Evolutionary conservation across 2,888 invertebrate species (phyloP).

Genomic region (Drosophila maculinotata): DNA sequence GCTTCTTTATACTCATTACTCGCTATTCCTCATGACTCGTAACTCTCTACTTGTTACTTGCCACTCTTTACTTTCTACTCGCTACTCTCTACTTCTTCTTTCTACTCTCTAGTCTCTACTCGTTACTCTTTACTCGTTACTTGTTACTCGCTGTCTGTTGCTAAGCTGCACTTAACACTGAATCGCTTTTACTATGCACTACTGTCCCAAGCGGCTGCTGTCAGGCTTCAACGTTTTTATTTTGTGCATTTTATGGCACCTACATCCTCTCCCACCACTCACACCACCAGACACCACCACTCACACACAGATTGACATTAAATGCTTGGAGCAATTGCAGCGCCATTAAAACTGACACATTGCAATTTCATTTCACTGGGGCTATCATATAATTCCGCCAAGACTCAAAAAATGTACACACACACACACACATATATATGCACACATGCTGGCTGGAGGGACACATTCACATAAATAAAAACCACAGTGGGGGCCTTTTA

Average conservation of each 20-base stretch:
- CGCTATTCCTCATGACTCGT: background rate
- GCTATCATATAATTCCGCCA: slow-evolving; percentile 58
- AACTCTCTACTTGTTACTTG: background rate
- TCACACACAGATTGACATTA: slow-evolving; percentile 42
- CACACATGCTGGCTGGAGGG: background rate
- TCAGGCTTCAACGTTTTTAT: slow-evolving; percentile 37
- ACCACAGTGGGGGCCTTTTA: slow-evolving; percentile 68
- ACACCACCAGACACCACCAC: slow-evolving; percentile 2
- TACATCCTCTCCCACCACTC: slow-evolving; percentile 1
- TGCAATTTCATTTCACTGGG: slow-evolving; percentile 68
- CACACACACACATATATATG: slow-evolving; percentile 3
- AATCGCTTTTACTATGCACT: slow-evolving; percentile 46
- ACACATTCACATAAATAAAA: slow-evolving; percentile 44
- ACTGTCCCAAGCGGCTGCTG: slow-evolving; percentile 34
- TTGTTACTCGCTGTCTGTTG: background rate
- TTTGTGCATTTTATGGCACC: slow-evolving; percentile 48
- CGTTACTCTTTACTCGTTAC: background rate
- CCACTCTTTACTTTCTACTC: background rate
- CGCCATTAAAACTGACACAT: slow-evolving; percentile 77
- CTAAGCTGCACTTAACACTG: slow-evolving; percentile 52
- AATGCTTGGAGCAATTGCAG: slow-evolving; percentile 73
- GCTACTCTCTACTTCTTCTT: background rate
- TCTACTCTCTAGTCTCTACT: background rate
- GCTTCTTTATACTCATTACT: background rate
- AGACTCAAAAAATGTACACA: slow-evolving; percentile 36